Percentiles rank a stretch among this genome's conserved stretches.
These are phyloP conservation scores for Pseudomugil gertrudae DNA, from an alignment of 2,797 vertebrate species.

Conservation along the genomic window DNA sequence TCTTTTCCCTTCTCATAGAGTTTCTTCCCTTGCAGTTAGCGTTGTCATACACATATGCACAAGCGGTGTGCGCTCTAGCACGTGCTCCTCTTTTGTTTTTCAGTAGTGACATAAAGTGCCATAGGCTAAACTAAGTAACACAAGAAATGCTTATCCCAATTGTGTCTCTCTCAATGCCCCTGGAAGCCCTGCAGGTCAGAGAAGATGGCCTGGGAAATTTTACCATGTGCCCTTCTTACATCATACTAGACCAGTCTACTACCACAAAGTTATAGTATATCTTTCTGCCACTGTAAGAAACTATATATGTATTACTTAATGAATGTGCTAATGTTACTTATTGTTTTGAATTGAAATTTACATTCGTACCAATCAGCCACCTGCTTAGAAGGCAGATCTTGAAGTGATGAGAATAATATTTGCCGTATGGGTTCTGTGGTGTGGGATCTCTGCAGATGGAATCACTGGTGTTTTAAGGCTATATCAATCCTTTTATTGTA, in stretches of 20 bases:
- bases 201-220: constrained; percentile 59
- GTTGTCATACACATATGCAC: constrained; percentile 35
- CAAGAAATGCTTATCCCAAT: constrained; percentile 71
- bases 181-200: constrained; percentile 67
- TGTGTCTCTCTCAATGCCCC: constrained; percentile 73
- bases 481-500: not conserved
- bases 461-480: not conserved
- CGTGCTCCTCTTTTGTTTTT: constrained; percentile 75
- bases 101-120: constrained; percentile 77
- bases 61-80: constrained; percentile 66
- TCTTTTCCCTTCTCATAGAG: constrained; percentile 1
- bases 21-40: constrained; percentile 16
- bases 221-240: constrained; percentile 57
- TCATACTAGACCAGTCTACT: constrained; percentile 42
- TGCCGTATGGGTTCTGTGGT: not conserved
- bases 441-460: not conserved
- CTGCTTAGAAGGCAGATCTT: no score
- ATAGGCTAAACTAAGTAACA: constrained; percentile 69
- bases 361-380: not conserved
- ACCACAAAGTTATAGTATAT: not conserved
- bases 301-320: constrained; percentile 10
- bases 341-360: constrained; percentile 13
- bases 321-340: constrained; percentile 10
- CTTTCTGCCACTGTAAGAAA: constrained; percentile 8
- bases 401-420: not conserved